Evolutionary conservation across 2,113 vertebrate genomes (phyloP).

Genomic region (Myiopsitta monachus): DNA sequence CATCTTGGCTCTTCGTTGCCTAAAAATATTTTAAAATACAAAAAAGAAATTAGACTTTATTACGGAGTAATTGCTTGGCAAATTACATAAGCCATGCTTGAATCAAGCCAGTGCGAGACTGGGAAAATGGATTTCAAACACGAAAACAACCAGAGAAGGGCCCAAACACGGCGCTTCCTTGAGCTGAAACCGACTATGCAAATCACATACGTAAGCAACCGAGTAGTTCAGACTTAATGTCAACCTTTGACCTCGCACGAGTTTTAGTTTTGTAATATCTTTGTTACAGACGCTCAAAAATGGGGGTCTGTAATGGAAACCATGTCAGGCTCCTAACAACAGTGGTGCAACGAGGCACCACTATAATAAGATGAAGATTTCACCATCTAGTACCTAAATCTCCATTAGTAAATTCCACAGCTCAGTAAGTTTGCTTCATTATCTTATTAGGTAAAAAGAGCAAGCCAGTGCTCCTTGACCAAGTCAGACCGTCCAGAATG

Average conservation of each 20-base stretch:
- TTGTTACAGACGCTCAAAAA: constrained; percentile 69
- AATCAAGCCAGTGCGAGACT: constrained; percentile 63
- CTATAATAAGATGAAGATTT: constrained; percentile 85
- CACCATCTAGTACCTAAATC: constrained; percentile 86
- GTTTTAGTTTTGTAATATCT: constrained; percentile 53
- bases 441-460: constrained; percentile 90
- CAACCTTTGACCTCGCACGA: constrained; percentile 52
- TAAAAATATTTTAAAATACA: constrained; percentile 66
- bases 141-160: constrained; percentile 33
- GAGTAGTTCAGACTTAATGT: constrained; percentile 32
- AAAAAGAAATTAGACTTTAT: constrained; percentile 67
- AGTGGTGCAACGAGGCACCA: constrained; percentile 69
- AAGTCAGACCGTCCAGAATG: constrained; percentile 84
- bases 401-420: constrained; percentile 89
- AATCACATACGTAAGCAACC: constrained; percentile 50
- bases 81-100: constrained; percentile 63
- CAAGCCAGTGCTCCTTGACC: constrained; percentile 84
- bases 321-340: constrained; percentile 66
- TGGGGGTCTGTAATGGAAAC: constrained; percentile 51
- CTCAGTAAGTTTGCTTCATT: constrained; percentile 89
- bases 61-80: constrained; percentile 66
- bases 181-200: constrained; percentile 22
- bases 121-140: constrained; percentile 48
- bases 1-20: constrained; percentile 40
- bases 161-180: not conserved